Evolutionary conservation across 2,888 invertebrate species (phyloP).

Genomic region (Lingula anatina): DNA sequence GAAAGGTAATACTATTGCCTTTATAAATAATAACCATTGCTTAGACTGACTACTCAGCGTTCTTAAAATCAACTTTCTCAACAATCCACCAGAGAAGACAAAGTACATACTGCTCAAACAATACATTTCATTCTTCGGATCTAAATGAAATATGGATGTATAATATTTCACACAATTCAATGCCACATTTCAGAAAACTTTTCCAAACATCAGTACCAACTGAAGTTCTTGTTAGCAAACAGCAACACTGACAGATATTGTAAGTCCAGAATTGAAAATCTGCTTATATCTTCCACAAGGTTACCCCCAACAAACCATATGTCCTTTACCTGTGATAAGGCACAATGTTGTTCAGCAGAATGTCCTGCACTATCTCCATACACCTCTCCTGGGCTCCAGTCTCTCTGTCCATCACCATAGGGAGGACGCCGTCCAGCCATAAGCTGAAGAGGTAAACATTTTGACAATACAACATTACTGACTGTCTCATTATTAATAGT

Average conservation of each 20-base stretch:
- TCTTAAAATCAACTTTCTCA: too few species aligned
- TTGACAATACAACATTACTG: constrained; percentile 1
- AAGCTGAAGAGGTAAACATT: constrained; percentile 25
- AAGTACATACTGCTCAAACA: too few species aligned
- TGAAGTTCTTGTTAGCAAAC: too few species aligned
- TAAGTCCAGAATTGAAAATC: not conserved
- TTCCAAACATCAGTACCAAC: too few species aligned
- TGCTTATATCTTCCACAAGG: not conserved
- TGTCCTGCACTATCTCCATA: constrained; percentile 46
- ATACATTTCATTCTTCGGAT: too few species aligned
- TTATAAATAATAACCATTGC: too few species aligned
- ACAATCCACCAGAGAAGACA: too few species aligned
- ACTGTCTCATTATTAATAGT: not conserved
- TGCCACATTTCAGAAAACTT: too few species aligned
- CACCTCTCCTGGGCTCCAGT: constrained; percentile 54
- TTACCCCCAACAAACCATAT: not conserved
- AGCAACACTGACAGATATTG: not conserved
- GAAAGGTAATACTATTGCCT: too few species aligned
- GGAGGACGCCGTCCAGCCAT: constrained; percentile 54
- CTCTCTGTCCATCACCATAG: constrained; percentile 59
- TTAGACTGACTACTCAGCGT: too few species aligned
- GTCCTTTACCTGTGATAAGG: constrained; percentile 17
- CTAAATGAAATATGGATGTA: too few species aligned
- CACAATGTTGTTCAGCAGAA: constrained; percentile 33
- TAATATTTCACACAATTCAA: too few species aligned